These are phyloP conservation scores for Lasioglossum baleicum DNA, from an alignment of 1,140 invertebrate species.

Conservation along the genomic window DNA sequence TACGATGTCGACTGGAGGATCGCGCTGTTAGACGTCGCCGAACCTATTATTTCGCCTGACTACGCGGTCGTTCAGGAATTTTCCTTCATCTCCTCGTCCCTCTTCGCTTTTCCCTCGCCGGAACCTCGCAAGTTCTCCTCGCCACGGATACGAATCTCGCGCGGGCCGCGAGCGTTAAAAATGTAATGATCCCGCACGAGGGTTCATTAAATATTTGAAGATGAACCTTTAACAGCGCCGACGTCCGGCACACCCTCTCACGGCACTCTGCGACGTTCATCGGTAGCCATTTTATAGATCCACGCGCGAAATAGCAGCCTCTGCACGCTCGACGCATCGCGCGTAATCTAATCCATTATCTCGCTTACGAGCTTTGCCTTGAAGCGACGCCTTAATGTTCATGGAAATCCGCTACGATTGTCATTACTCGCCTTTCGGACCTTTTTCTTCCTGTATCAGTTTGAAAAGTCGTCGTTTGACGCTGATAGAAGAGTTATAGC, in stretches of 20 bases:
- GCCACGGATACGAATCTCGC: not conserved
- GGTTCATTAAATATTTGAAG: slow-evolving; percentile 55
- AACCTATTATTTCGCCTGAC: not conserved
- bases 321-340: too few relatives aligned
- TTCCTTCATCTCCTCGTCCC: not conserved
- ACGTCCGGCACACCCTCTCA: slow-evolving; percentile 3
- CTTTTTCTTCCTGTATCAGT: too few relatives aligned
- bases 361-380: too few relatives aligned
- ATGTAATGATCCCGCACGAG: slow-evolving; percentile 55
- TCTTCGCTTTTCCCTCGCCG: not conserved
- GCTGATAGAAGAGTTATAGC: too few relatives aligned
- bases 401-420: too few relatives aligned
- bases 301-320: slow-evolving; percentile 1
- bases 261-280: too few relatives aligned
- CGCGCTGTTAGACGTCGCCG: too few relatives aligned
- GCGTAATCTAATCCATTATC: too few relatives aligned
- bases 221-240: slow-evolving; percentile 50
- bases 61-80: not conserved
- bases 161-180: slow-evolving; percentile 44
- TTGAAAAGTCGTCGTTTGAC: too few relatives aligned
- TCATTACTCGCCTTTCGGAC: too few relatives aligned
- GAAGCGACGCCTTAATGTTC: too few relatives aligned
- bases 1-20: not conserved
- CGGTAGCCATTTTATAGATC: too few relatives aligned
- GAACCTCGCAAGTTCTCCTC: slow-evolving; percentile 18